A percentile compares a stretch with the other conserved stretches of the same genome.
Conservation (phyloP, 2,888 invertebrate genomes). For the Podotricha telesiphe region DNA sequence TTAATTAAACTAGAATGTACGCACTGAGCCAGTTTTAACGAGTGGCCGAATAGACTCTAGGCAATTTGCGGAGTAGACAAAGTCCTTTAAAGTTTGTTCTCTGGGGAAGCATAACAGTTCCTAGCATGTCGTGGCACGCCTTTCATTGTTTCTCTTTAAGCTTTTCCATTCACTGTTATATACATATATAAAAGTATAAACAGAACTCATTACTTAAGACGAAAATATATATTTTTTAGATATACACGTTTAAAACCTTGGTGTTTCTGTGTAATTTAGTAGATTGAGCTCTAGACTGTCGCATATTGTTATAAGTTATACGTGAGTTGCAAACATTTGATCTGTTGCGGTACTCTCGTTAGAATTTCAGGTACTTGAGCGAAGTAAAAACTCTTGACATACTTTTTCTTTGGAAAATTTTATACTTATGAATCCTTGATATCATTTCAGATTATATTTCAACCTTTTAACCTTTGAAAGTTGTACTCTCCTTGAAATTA, state of each 20-base stretch:
- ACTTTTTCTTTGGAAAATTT: constrained; percentile 18
- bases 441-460: constrained; percentile 13
- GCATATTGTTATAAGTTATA: constrained; percentile 19
- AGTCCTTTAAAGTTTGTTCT: constrained; percentile 72
- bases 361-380: constrained; percentile 17
- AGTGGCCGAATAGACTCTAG: constrained; percentile 59
- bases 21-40: constrained; percentile 54
- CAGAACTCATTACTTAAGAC: constrained; percentile 23
- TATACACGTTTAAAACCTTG: background rate
- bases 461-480: constrained; percentile 3
- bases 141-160: constrained; percentile 42
- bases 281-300: constrained; percentile 4
- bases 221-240: constrained; percentile 5
- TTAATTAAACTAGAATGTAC: constrained; percentile 54
- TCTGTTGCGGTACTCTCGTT: constrained; percentile 17
- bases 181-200: constrained; percentile 31
- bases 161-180: constrained; percentile 38
- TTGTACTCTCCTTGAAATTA: background rate
- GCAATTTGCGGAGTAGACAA: constrained; percentile 63
- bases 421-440: constrained; percentile 8
- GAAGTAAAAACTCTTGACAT: constrained; percentile 23
- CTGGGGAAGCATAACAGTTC: constrained; percentile 61
- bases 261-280: constrained; percentile 8
- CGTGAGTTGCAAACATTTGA: constrained; percentile 19
- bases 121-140: constrained; percentile 40